Conservation (phyloP, 2,113 vertebrate species). For the Fukomys damarensis region DNA sequence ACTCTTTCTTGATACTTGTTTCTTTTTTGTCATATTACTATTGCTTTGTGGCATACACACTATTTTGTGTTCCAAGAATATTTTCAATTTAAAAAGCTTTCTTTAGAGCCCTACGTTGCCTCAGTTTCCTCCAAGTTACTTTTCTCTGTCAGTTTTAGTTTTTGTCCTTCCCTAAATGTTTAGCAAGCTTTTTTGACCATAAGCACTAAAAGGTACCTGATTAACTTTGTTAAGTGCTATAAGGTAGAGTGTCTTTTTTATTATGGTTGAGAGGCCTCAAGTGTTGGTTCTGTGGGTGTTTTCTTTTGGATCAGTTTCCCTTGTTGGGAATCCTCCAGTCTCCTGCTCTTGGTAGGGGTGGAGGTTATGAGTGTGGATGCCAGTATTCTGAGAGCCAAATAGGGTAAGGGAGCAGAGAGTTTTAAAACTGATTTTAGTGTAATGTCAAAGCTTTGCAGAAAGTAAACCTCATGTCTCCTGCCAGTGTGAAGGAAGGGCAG, state of each 20-base stretch:
- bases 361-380: background rate
- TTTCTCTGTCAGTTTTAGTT: constrained; percentile 20
- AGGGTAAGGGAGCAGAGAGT: background rate
- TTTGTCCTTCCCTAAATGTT: constrained; percentile 16
- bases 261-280: background rate
- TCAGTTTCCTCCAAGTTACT: constrained; percentile 37
- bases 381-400: constrained; percentile 7
- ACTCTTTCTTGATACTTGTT: background rate
- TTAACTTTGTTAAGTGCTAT: constrained; percentile 29
- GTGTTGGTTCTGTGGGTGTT: constrained; percentile 33
- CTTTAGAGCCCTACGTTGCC: background rate
- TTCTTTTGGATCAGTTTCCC: background rate
- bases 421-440: constrained; percentile 29
- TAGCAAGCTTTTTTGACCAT: constrained; percentile 44
- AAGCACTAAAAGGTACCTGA: background rate
- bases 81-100: constrained; percentile 29
- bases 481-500: background rate
- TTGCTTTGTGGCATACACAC: background rate
- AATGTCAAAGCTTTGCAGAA: constrained; percentile 41
- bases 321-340: background rate
- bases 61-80: constrained; percentile 1
- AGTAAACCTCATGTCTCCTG: constrained; percentile 40
- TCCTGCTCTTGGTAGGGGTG: background rate
- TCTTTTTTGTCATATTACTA: background rate
- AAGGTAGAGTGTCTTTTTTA: background rate